Evolutionary conservation across 2,797 vertebrate species (phyloP), one percentile per base, ranked within the genome.

Genomic region (Alauda arvensis): DNA sequence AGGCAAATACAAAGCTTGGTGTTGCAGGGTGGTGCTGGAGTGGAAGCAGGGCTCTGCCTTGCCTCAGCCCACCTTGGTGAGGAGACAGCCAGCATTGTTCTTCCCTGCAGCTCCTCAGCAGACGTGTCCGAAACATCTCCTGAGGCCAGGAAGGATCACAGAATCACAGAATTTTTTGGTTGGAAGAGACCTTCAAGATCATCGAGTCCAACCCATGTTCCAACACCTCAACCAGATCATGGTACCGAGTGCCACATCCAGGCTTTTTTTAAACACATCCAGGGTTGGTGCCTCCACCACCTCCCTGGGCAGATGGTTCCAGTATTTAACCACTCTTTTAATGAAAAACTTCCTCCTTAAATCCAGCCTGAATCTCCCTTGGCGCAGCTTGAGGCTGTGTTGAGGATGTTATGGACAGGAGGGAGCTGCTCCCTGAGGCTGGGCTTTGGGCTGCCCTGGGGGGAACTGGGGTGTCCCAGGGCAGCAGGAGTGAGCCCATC

Each of bases 1-100:
- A 78, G 90, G 80, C 40, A 87, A 88, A 90, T 74, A 94, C 87
- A 95, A 94, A 92, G 90, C 88, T 57, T 26, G 61, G 88, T 55
- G 63, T 81, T 83, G 51, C 90, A 78, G 67, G 0, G 0, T 13
- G 17, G 62, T 7, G 56, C 75, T 69, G 65, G 72, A 94, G 87
- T 25, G 69, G 69, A 92, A 92, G 70, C 48, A 48, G 53, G 57
- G 25, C 83, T 88, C n/a, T 56, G 86, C 75, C 71, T 89, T 56
- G 61, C 55, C 40, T n/a, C 79, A 18, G 79, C 87, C 77, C 31
- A 49, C 79, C 70, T 76, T 40, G 63, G 31, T 0, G 56, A 77
- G 69, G 60, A 70, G 43, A 67, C 31, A 89, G 78, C 53, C 34
- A 20, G 48, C 79, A 78, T 78, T 90, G 69, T 88, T 79, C 76